phyloP scores from a whole-genome alignment of 2,888 invertebrate genomes.

The Aleiodes alternator region DNA sequence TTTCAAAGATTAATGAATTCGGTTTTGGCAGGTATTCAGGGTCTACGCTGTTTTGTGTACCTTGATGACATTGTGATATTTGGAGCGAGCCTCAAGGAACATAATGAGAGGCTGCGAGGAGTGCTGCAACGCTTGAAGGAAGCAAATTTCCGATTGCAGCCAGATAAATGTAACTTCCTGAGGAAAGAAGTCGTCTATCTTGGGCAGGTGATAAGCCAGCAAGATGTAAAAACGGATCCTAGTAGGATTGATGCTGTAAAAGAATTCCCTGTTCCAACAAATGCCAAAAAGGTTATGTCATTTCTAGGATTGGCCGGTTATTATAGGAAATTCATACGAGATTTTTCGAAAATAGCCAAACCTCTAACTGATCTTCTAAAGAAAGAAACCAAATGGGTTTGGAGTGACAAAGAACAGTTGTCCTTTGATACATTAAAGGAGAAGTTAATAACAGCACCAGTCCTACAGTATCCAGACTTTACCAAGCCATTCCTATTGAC shows the following conservation, averaged over 20 bases:
- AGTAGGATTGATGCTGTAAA: conserved; percentile 36
- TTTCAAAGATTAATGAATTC: conserved; percentile 25
- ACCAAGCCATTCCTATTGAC: conserved; percentile 31
- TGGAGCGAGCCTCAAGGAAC: conserved; percentile 28
- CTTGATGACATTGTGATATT: conserved; percentile 32
- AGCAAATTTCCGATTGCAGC: conserved; percentile 30
- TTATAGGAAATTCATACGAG: conserved; percentile 24
- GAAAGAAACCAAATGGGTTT: conserved; percentile 12
- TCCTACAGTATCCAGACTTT: conserved; percentile 37
- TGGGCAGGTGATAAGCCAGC: conserved; percentile 37
- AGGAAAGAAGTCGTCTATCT: conserved; percentile 39
- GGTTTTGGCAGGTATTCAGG: background rate
- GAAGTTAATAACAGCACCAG: background rate
- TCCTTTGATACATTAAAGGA: background rate
- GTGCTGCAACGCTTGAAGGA: conserved; percentile 12
- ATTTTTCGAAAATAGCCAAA: conserved; percentile 1
- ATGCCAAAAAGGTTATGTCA: conserved; percentile 29
- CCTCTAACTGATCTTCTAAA: conserved; percentile 23
- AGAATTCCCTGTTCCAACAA: conserved; percentile 34
- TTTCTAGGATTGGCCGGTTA: conserved; percentile 37
- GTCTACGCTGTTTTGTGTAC: background rate
- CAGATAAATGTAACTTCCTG: conserved; percentile 47
- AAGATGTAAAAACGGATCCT: conserved; percentile 35
- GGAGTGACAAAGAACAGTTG: background rate
- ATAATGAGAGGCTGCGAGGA: conserved; percentile 11